Conservation (phyloP, 2,888 invertebrate genomes). For the Campoplex nolae region DNA sequence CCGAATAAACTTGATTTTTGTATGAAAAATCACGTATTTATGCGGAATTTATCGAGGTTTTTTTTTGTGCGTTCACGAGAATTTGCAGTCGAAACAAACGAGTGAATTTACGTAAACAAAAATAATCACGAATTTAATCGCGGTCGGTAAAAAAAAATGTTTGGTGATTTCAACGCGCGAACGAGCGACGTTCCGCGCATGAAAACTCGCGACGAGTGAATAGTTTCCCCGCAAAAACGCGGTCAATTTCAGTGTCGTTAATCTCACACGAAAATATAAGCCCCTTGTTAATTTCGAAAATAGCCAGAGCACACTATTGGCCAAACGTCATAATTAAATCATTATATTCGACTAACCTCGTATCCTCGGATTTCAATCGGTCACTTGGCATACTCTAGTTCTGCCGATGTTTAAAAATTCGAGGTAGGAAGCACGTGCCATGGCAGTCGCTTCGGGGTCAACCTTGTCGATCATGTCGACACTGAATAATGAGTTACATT, state of each 20-base stretch:
- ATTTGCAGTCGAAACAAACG: not conserved
- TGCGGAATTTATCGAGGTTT: slow-evolving; percentile 7
- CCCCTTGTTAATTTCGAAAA: not conserved
- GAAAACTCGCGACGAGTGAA: slow-evolving; percentile 30
- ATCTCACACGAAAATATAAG: not conserved
- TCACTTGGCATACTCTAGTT: slow-evolving; percentile 58
- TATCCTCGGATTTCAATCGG: slow-evolving; percentile 13
- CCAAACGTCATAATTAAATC: not conserved
- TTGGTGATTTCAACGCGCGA: slow-evolving; percentile 62
- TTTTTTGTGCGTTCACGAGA: not conserved
- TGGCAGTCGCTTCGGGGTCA: slow-evolving; percentile 56
- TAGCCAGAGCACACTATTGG: slow-evolving; percentile 1
- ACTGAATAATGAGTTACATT: slow-evolving; percentile 28
- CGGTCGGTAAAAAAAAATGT: slow-evolving; percentile 4
- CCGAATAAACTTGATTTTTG: not conserved
- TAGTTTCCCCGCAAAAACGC: slow-evolving; percentile 32
- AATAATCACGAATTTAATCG: not conserved
- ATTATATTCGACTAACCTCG: slow-evolving; percentile 2
- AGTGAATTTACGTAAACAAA: not conserved
- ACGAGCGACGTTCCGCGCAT: slow-evolving; percentile 45
- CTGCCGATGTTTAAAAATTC: slow-evolving; percentile 27
- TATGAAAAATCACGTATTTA: not conserved
- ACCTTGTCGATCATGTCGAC: slow-evolving; percentile 44
- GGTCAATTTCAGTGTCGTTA: slow-evolving; percentile 27
- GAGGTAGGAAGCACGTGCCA: slow-evolving; percentile 60